Evolutionary conservation across 2,797 vertebrate species (phyloP).

Genomic region (Pseudochirops corinnae): DNA sequence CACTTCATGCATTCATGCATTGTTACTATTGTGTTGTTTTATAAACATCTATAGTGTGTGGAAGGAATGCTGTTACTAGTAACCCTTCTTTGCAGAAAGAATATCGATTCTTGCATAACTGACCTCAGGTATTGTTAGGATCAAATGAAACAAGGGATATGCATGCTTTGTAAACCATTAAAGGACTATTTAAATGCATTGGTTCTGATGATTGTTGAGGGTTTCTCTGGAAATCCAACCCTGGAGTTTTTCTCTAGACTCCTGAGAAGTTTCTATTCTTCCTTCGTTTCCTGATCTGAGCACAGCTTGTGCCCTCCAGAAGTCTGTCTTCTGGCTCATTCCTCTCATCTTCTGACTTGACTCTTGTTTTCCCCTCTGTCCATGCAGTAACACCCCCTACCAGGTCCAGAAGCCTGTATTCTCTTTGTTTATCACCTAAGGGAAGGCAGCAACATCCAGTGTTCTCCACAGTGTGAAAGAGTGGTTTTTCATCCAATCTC

Average conservation of each 20-base stretch:
- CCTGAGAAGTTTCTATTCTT: neutral
- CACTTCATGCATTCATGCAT: neutral
- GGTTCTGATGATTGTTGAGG: neutral
- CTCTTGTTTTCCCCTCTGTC: neutral
- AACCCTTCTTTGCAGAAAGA: neutral
- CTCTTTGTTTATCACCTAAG: neutral
- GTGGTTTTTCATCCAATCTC: neutral
- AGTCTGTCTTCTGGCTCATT: neutral
- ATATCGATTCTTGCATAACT: neutral
- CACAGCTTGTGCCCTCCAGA: neutral
- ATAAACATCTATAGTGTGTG: neutral
- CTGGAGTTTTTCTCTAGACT: neutral
- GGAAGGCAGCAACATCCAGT: neutral
- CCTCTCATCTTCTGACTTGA: neutral
- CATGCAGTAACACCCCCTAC: fast-evolving
- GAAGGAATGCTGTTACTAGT: neutral
- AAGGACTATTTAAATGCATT: neutral
- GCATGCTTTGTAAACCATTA: neutral
- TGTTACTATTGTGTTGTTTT: neutral
- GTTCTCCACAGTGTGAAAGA: neutral
- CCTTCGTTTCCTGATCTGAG: neutral
- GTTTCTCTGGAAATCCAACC: neutral
- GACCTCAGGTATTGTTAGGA: neutral
- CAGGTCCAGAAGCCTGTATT: neutral
- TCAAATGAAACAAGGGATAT: neutral